Evolutionary conservation across 2,113 vertebrate genomes (phyloP).

Genomic region (Aspidoscelis tigris): DNA sequence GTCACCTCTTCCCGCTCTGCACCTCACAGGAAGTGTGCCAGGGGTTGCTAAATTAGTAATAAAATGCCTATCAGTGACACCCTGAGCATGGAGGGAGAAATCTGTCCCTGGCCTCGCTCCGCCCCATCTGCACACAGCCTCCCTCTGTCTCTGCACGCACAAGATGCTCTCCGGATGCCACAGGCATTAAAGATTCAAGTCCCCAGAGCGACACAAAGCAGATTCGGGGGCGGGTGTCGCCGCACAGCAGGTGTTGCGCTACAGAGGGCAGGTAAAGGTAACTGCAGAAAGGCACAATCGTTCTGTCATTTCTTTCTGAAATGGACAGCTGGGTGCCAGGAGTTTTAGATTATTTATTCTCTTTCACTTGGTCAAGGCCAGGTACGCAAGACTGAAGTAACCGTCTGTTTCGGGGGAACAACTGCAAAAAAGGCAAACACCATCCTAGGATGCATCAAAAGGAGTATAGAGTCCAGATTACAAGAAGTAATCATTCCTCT

Average conservation of each 20-base stretch:
- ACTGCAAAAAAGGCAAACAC: too few species aligned
- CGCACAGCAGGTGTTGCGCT: neutral
- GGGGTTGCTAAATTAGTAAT: slow-evolving; percentile 64
- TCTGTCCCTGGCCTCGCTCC: neutral
- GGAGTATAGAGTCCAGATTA: too few species aligned
- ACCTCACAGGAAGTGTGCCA: slow-evolving; percentile 45
- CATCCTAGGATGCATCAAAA: too few species aligned
- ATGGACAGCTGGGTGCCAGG: neutral
- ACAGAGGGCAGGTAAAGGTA: neutral
- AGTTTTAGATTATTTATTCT: neutral
- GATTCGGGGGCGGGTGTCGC: neutral
- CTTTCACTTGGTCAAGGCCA: neutral
- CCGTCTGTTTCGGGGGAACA: too few species aligned
- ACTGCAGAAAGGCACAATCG: neutral
- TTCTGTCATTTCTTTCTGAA: neutral
- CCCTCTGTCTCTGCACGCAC: neutral
- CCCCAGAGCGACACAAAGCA: too few species aligned
- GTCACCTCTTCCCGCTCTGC: slow-evolving; percentile 58
- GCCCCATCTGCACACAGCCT: neutral
- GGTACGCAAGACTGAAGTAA: too few species aligned
- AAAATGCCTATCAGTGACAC: slow-evolving; percentile 10
- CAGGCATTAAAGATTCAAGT: slow-evolving; percentile 16
- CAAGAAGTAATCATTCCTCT: too few species aligned
- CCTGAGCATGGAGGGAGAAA: rapidly evolving
- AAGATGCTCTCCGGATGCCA: neutral